Percentiles rank a stretch among this genome's conserved stretches.
Evolutionary conservation across 2,797 vertebrate species (phyloP).

Genomic region (Myioborus melanocephalus): DNA sequence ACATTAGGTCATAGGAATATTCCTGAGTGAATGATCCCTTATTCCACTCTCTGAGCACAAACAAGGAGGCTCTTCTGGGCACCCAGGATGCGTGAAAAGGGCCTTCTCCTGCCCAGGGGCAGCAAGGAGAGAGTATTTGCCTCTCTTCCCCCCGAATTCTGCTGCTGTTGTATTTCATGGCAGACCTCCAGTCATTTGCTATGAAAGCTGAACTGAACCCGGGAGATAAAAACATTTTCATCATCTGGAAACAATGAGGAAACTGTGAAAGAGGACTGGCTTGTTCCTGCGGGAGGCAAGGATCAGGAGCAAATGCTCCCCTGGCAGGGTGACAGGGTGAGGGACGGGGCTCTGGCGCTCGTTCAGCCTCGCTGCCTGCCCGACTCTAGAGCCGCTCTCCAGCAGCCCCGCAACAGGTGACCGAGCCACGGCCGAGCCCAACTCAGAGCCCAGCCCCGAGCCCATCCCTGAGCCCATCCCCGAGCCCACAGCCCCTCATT

Average conservation of each 20-base stretch:
- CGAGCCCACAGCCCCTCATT: no score
- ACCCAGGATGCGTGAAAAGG: not conserved
- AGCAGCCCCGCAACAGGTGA: not conserved
- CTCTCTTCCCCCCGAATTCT: not conserved
- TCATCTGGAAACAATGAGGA: slow-evolving; percentile 54
- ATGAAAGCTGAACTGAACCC: not conserved
- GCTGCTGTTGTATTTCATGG: not conserved
- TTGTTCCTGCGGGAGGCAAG: not conserved
- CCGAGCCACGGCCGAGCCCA: not conserved
- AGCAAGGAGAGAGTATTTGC: not conserved
- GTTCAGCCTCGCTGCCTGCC: not conserved
- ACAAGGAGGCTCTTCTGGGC: slow-evolving; percentile 43
- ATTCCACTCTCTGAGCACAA: slow-evolving; percentile 21
- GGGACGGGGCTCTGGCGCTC: not conserved
- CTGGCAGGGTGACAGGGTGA: not conserved
- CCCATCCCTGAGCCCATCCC: no score
- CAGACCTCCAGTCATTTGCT: not conserved
- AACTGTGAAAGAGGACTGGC: not conserved
- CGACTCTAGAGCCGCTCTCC: not conserved
- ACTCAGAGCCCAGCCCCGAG: no score
- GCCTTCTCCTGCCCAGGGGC: not conserved
- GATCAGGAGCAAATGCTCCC: not conserved
- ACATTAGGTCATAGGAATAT: slow-evolving; percentile 56
- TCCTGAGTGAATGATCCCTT: slow-evolving; percentile 49
- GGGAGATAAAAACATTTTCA: slow-evolving; percentile 25